Percentiles rank a stretch among this genome's conserved stretches.
phyloP scores from a whole-genome alignment of 1,140 invertebrate species.

The Zeugodacus cucurbitae region DNA sequence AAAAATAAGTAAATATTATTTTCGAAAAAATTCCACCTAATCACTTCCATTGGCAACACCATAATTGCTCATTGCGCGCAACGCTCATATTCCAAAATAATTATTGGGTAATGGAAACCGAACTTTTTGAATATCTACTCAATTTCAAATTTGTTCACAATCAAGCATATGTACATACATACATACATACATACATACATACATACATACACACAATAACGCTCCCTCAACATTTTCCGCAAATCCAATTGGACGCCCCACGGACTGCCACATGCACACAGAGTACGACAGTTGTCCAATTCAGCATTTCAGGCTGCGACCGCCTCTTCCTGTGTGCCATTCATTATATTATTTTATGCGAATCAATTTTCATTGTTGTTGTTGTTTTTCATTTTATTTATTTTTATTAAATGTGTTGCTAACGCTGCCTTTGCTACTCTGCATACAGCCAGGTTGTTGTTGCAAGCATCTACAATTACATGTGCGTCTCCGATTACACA shows the following conservation, averaged over 20 bases:
- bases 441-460: neutral
- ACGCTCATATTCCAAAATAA: neutral
- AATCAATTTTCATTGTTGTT: neutral
- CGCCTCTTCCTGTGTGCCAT: slow-evolving; percentile 25
- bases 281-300: neutral
- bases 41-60: neutral
- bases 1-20: too few species aligned
- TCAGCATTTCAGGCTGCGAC: neutral
- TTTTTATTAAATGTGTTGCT: neutral
- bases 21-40: neutral
- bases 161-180: neutral
- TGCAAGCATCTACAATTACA: slow-evolving; percentile 9
- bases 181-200: neutral
- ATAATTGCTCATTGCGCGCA: neutral
- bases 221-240: neutral
- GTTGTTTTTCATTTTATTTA: neutral
- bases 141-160: neutral
- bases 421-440: neutral
- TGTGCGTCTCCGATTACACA: slow-evolving; percentile 28
- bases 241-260: neutral
- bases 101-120: neutral
- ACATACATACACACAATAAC: neutral
- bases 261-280: neutral
- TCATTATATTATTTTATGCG: slow-evolving; percentile 30
- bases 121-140: neutral